Conservation (phyloP, 2,888 invertebrate genomes). For the Achlya flavicornis region DNA sequence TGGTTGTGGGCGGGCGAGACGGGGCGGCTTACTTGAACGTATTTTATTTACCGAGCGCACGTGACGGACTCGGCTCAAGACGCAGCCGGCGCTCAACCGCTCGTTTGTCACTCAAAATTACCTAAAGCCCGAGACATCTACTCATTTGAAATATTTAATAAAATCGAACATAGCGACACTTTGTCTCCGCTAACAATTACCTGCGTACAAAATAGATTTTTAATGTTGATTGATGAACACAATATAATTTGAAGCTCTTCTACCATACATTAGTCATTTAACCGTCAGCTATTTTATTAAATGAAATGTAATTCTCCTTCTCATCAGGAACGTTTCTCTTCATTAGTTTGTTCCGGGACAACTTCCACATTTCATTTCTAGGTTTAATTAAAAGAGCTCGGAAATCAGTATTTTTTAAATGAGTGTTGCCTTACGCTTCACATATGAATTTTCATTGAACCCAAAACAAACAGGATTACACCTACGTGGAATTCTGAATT, state of each 20-base stretch:
- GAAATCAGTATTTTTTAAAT: slow-evolving; percentile 55
- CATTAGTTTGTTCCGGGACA: slow-evolving; percentile 56
- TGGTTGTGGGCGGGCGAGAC: slow-evolving; percentile 46
- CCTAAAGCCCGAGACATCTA: slow-evolving; percentile 48
- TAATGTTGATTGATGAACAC: slow-evolving; percentile 23
- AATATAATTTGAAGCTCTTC: slow-evolving; percentile 7
- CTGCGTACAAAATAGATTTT: slow-evolving; percentile 23
- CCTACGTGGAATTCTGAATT: neutral
- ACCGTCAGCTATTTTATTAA: too few relatives aligned
- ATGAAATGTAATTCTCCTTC: slow-evolving; percentile 17
- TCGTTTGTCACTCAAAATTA: slow-evolving; percentile 73
- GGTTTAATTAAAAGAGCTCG: slow-evolving; percentile 62
- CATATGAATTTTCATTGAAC: slow-evolving; percentile 13
- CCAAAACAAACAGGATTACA: slow-evolving; percentile 12
- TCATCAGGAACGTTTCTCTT: slow-evolving; percentile 40
- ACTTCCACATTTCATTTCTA: slow-evolving; percentile 61
- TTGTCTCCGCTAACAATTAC: slow-evolving; percentile 15
- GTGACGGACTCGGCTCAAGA: slow-evolving; percentile 58
- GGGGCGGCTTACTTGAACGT: slow-evolving; percentile 56
- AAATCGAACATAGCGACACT: slow-evolving; percentile 32
- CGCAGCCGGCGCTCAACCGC: slow-evolving; percentile 65
- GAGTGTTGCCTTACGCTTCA: slow-evolving; percentile 17
- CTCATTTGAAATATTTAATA: slow-evolving; percentile 57
- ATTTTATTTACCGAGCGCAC: slow-evolving; percentile 72
- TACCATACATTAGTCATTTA: too few relatives aligned